A percentile compares a stretch with the other conserved stretches of the same genome.
Evolutionary conservation across 2,113 vertebrate genomes (phyloP).

Genomic region (Brienomyrus longianalis): DNA sequence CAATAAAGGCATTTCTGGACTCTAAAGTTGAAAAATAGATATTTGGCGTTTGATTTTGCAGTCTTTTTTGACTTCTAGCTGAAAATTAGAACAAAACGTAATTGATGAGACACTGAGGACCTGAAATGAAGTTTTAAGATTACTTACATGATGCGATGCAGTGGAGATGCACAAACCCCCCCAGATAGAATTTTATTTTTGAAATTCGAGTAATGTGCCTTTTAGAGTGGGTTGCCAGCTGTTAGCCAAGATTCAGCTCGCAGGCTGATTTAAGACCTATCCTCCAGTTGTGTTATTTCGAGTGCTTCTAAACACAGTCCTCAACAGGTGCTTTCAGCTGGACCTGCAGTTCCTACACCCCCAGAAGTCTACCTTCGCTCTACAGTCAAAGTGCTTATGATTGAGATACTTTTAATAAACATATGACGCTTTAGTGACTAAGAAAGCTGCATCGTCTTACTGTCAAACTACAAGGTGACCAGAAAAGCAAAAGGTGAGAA

Average conservation of each 20-base stretch:
- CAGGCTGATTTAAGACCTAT: not conserved
- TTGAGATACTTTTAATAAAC: not conserved
- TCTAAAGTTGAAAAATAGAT: not conserved
- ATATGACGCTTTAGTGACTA: not conserved
- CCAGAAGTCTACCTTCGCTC: not conserved
- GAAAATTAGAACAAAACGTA: not conserved
- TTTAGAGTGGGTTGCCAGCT: not conserved
- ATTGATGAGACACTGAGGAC: not conserved
- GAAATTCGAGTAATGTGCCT: not conserved
- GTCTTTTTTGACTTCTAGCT: not conserved
- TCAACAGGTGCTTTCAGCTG: not conserved
- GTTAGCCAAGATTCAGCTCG: not conserved
- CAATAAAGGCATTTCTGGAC: not conserved
- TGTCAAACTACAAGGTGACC: not conserved
- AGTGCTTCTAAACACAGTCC: not conserved
- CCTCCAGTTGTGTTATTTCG: not conserved
- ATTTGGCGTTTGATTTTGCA: not conserved
- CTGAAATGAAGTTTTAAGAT: not conserved
- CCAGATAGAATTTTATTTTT: constrained; percentile 2
- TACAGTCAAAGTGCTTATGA: not conserved
- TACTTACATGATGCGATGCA: not conserved
- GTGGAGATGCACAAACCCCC: not conserved
- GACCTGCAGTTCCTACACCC: not conserved
- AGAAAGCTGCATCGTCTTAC: not conserved
- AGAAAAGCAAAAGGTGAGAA: not conserved